Evolutionary conservation across 2,797 vertebrate species (phyloP).

Genomic region (Pygocentrus nattereri): DNA sequence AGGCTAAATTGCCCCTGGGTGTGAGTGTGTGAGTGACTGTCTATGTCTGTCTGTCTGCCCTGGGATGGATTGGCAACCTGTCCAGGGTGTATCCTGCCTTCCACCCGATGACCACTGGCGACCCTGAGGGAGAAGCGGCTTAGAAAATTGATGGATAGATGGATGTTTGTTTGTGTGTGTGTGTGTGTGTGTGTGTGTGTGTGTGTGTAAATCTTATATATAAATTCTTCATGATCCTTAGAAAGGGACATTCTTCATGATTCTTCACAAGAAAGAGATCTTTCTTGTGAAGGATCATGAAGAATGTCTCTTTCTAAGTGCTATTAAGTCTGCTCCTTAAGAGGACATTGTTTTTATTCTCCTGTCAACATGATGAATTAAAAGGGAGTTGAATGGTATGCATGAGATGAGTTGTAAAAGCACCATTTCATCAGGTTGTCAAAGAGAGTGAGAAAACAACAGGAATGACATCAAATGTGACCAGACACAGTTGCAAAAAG

Average conservation of each 20-base stretch:
- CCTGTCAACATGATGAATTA: slow-evolving; percentile 36
- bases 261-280: slow-evolving; percentile 14
- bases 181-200: too few species aligned
- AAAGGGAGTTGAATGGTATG: slow-evolving; percentile 19
- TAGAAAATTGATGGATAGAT: too few species aligned
- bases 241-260: slow-evolving; percentile 14
- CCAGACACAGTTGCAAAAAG: not conserved
- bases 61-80: too few species aligned
- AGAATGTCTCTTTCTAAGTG: slow-evolving; percentile 12
- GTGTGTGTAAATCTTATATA: too few species aligned
- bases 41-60: too few species aligned
- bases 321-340: slow-evolving; percentile 8
- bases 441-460: not conserved
- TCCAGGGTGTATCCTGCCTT: too few species aligned
- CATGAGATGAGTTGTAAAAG: slow-evolving; percentile 16
- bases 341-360: slow-evolving; percentile 26
- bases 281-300: slow-evolving; percentile 15
- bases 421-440: slow-evolving; percentile 28
- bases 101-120: too few species aligned
- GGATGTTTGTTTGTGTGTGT: too few species aligned
- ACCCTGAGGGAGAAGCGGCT: too few species aligned
- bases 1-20: too few species aligned
- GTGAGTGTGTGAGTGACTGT: too few species aligned
- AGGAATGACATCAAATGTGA: not conserved
- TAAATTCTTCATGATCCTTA: slow-evolving; percentile 6